A percentile compares a stretch with the other conserved stretches of the same genome.
Evolutionary conservation across 2,888 invertebrate species (phyloP).

Genomic region (Epinotia ramella): DNA sequence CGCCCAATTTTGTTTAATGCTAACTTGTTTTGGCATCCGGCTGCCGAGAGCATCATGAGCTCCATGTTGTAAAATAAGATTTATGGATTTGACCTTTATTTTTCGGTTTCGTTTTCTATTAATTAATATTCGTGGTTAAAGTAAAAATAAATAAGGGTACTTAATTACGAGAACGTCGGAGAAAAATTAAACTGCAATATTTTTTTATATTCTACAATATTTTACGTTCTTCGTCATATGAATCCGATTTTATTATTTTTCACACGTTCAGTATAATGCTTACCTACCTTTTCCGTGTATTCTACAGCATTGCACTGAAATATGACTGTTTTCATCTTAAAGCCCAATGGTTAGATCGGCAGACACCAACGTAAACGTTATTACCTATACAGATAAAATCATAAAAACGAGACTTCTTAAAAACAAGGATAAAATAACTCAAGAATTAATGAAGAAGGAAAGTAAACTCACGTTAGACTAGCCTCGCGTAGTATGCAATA

Average conservation of each 20-base stretch:
- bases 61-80: conserved; percentile 17
- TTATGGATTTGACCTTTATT: conserved; percentile 22
- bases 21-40: conserved; percentile 36
- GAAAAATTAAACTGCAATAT: no score
- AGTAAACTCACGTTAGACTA: conserved; percentile 3
- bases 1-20: conserved; percentile 38
- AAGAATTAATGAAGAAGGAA: conserved; percentile 4
- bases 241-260: no score
- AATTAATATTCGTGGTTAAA: no score
- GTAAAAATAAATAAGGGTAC: no score
- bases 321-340: no score
- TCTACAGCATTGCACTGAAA: no score
- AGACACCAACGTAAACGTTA: background rate
- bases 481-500: conserved; percentile 17
- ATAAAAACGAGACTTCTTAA: background rate
- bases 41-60: conserved; percentile 11
- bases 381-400: background rate
- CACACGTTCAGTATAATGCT: no score
- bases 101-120: conserved; percentile 1
- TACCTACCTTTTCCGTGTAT: no score
- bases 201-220: no score
- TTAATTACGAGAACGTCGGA: no score
- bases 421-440: background rate
- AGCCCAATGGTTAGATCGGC: background rate
- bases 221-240: no score